These are phyloP conservation scores for Drosophila villosipedis DNA, from an alignment of 2,888 invertebrate genomes.

Conservation along the genomic window DNA sequence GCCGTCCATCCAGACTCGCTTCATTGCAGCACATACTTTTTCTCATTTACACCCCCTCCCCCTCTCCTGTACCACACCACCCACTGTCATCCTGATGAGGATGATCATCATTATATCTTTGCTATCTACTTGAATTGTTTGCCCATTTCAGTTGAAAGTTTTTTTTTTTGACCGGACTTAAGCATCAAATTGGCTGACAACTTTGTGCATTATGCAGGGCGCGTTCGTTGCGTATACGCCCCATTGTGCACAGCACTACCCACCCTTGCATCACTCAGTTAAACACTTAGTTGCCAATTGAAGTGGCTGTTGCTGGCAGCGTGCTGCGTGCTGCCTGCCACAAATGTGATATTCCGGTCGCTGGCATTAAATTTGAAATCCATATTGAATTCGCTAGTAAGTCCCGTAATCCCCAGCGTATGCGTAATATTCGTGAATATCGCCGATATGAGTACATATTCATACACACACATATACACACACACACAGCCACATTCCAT, in stretches of 20 bases:
- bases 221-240: constrained; percentile 38
- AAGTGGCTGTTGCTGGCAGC: background rate
- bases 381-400: constrained; percentile 43
- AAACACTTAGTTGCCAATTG: constrained; percentile 40
- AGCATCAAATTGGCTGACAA: constrained; percentile 52
- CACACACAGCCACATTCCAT: background rate
- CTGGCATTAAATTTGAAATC: constrained; percentile 38
- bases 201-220: constrained; percentile 46
- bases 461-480: background rate
- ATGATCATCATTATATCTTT: constrained; percentile 23
- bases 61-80: background rate
- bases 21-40: constrained; percentile 6
- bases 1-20: constrained; percentile 4
- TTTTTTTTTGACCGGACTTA: constrained; percentile 29
- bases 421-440: constrained; percentile 55
- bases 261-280: constrained; percentile 14
- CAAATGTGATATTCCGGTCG: constrained; percentile 26
- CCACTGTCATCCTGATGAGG: background rate
- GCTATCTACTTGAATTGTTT: constrained; percentile 36
- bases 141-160: constrained; percentile 37
- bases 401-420: constrained; percentile 47
- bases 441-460: constrained; percentile 23
- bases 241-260: constrained; percentile 3
- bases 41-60: background rate
- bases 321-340: constrained; percentile 4